These are phyloP conservation scores for Brachyhypopomus gauderio DNA, from an alignment of 2,113 vertebrate genomes.

Conservation along the genomic window DNA sequence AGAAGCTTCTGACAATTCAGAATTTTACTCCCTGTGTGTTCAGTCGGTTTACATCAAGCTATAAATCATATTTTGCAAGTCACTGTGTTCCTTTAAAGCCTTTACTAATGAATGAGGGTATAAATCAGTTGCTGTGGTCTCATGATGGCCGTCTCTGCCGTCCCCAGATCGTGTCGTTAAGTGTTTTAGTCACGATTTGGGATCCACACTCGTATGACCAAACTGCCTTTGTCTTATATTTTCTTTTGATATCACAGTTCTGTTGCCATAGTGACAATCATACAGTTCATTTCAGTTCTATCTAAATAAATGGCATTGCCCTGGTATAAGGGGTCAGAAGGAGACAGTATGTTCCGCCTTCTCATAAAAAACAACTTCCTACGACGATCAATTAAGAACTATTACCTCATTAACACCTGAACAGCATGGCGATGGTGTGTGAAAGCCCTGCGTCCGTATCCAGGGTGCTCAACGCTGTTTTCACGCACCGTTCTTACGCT, in stretches of 20 bases:
- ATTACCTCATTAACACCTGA: conserved; percentile 19
- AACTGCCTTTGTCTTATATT: background rate
- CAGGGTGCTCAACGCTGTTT: background rate
- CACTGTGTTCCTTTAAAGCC: background rate
- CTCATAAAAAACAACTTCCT: background rate
- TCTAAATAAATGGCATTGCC: background rate
- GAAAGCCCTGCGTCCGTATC: background rate
- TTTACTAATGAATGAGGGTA: background rate
- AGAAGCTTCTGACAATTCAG: background rate
- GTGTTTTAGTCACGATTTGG: background rate
- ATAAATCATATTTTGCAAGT: background rate
- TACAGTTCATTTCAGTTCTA: background rate
- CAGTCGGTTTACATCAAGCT: background rate
- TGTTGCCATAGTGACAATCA: background rate
- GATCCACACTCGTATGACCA: background rate
- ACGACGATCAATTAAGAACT: background rate
- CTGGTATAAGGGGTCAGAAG: background rate
- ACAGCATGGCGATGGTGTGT: background rate
- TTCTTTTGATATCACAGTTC: background rate
- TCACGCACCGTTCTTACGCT: background rate
- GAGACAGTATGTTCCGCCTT: background rate
- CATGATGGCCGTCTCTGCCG: background rate
- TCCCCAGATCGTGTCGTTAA: background rate
- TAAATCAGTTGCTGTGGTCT: background rate
- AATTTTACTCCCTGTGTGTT: no score